A percentile compares a stretch with the other conserved stretches of the same genome.
Conservation (phyloP, 37 sponge, comb jelly and placozoan genomes). For the Tethya wilhelma region DNA sequence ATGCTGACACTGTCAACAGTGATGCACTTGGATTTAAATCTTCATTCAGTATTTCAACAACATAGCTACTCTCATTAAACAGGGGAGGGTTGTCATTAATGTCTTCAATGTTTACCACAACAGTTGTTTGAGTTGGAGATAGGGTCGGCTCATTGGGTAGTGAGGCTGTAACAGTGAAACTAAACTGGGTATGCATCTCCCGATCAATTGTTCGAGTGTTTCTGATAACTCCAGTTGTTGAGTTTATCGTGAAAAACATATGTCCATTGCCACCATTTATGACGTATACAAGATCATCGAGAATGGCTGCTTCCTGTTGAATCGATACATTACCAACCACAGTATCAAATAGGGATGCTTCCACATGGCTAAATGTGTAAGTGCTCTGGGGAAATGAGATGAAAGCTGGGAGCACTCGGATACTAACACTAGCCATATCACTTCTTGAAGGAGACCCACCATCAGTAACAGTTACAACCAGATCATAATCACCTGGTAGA, state of each 20-base stretch:
- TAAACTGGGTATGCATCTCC: neutral
- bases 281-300: slow-evolving; percentile 12
- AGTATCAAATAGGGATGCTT: slow-evolving; percentile 2
- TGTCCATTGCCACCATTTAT: slow-evolving; percentile 12
- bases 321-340: slow-evolving; percentile 35
- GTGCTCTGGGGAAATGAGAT: neutral
- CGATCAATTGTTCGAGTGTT: slow-evolving; percentile 6
- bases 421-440: slow-evolving; percentile 9
- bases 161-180: slow-evolving; percentile 2
- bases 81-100: slow-evolving; percentile 31
- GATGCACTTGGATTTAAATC: neutral
- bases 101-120: slow-evolving; percentile 13
- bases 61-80: slow-evolving; percentile 7
- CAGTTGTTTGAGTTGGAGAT: neutral
- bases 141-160: neutral
- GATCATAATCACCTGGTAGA: slow-evolving; percentile 5
- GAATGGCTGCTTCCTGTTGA: slow-evolving; percentile 8
- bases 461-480: slow-evolving; percentile 42
- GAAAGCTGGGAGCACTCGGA: slow-evolving; percentile 20
- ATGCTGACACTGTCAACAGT: slow-evolving; percentile 6
- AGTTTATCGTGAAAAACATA: neutral
- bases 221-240: slow-evolving; percentile 3
- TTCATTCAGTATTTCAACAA: slow-evolving; percentile 9
- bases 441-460: slow-evolving; percentile 1
- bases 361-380: slow-evolving; percentile 25